A percentile compares a stretch with the other conserved stretches of the same genome.
phyloP scores from a whole-genome alignment of 1,140 invertebrate species.

The Eumaeus atala region DNA sequence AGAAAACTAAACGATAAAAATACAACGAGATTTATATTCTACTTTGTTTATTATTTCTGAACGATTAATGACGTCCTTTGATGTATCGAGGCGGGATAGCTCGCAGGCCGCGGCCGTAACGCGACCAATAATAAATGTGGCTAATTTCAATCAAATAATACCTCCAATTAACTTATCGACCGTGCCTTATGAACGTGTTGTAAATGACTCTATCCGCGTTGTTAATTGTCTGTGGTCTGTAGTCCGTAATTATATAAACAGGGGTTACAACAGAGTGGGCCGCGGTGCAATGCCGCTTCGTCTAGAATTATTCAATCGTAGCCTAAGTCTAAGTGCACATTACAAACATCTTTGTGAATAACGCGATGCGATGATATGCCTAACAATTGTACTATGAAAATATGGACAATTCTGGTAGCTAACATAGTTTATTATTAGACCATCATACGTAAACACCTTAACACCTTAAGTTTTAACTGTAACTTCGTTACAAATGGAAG shows the following conservation, averaged over 20 bases:
- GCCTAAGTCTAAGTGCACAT: no score
- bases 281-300: no score
- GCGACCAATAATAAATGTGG: constrained; percentile 56
- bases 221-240: constrained; percentile 44
- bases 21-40: background rate
- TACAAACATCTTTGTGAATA: no score
- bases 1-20: background rate
- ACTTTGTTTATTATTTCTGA: constrained; percentile 3
- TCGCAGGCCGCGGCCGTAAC: constrained; percentile 43
- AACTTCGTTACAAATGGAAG: no score
- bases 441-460: no score
- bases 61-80: constrained; percentile 51
- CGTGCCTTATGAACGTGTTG: constrained; percentile 49
- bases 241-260: constrained; percentile 32
- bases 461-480: no score
- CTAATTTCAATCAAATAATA: constrained; percentile 66
- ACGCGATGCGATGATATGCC: no score
- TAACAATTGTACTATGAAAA: no score
- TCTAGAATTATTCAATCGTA: no score
- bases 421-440: no score
- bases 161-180: constrained; percentile 59
- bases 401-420: no score
- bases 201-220: constrained; percentile 61
- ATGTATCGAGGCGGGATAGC: constrained; percentile 35
- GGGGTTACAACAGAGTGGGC: no score